These are phyloP conservation scores for Pecten maximus DNA, from an alignment of 2,888 invertebrate genomes.

Conservation along the genomic window DNA sequence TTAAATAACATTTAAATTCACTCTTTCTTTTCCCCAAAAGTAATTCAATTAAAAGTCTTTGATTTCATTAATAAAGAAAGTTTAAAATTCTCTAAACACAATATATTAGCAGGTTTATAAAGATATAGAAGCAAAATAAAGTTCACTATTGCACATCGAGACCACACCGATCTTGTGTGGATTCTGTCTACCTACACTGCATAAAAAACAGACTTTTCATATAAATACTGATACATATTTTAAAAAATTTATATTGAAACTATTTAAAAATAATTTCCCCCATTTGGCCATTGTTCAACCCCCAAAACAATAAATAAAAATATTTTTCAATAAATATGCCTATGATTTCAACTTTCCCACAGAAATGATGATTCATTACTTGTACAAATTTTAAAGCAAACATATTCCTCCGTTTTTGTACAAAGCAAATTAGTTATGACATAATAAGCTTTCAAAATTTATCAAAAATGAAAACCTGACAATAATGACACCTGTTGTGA, in stretches of 20 bases:
- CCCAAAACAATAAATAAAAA: neutral
- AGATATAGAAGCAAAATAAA: neutral
- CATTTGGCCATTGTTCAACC: neutral
- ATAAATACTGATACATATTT: neutral
- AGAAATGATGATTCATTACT: no score
- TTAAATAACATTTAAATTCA: neutral
- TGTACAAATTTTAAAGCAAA: no score
- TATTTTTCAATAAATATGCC: no score
- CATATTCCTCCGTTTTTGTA: no score
- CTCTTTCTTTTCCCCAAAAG: neutral
- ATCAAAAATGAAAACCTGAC: no score
- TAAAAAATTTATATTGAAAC: neutral
- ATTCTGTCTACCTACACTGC: neutral
- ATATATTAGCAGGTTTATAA: neutral
- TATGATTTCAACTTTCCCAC: no score
- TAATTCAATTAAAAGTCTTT: neutral
- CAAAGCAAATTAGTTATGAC: no score
- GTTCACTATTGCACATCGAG: neutral
- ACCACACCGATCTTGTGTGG: neutral
- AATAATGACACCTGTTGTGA: no score
- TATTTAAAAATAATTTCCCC: neutral
- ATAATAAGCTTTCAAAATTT: no score
- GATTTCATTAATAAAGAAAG: neutral
- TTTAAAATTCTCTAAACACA: neutral
- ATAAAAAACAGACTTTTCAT: neutral